These are phyloP conservation scores for Ichneumon xanthorius DNA, from an alignment of 2,888 invertebrate species.

Conservation along the genomic window DNA sequence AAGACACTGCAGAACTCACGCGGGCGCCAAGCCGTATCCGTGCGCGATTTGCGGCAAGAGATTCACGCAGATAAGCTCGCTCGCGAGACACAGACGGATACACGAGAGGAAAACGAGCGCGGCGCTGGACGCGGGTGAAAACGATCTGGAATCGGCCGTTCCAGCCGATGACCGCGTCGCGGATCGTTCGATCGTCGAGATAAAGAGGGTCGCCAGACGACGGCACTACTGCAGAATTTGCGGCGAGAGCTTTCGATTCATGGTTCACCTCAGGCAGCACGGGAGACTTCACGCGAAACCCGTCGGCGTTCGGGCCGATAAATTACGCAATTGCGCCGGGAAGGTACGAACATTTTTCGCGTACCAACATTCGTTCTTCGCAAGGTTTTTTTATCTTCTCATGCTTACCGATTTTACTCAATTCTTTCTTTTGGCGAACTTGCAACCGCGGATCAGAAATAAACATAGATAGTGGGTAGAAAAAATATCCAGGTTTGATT, in stretches of 20 bases:
- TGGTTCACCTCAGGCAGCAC: conserved; percentile 79
- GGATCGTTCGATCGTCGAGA: conserved; percentile 47
- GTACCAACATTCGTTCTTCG: not conserved
- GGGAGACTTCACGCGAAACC: conserved; percentile 76
- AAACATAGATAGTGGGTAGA: not conserved
- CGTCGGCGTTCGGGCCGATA: conserved; percentile 67
- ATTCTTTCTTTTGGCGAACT: not conserved
- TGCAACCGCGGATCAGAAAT: not conserved
- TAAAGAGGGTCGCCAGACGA: conserved; percentile 74
- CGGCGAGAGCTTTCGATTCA: conserved; percentile 81
- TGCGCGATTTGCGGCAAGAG: conserved; percentile 81
- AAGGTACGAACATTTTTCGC: not conserved
- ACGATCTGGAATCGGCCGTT: not conserved
- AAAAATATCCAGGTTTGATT: not conserved
- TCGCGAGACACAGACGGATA: conserved; percentile 79
- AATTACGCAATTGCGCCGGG: conserved; percentile 62
- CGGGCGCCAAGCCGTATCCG: conserved; percentile 82
- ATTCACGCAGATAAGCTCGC: conserved; percentile 80
- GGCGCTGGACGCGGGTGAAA: conserved; percentile 25
- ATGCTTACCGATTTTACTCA: conserved; percentile 64
- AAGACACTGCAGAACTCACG: conserved; percentile 82
- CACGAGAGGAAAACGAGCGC: conserved; percentile 72
- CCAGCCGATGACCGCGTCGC: conserved; percentile 40
- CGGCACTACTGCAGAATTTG: conserved; percentile 81
- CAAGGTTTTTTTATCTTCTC: not conserved